phyloP scores from a whole-genome alignment of 1,140 invertebrate species.

The Lordiphosa stackelbergi region DNA sequence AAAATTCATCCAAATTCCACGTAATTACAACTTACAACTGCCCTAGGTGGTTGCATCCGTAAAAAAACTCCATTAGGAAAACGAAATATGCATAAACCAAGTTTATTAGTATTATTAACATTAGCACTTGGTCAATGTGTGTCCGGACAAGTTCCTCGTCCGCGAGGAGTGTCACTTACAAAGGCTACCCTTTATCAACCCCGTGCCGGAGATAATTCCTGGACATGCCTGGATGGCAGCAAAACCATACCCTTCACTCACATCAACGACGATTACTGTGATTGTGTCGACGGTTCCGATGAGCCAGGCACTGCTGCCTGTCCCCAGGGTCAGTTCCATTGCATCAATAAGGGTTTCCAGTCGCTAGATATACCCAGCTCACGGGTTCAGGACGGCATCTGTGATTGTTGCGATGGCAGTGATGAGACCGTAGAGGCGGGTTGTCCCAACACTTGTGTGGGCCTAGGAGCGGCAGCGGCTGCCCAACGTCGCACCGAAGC shows the following conservation, averaged over 20 bases:
- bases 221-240: conserved; percentile 93
- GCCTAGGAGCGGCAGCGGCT: conserved; percentile 88
- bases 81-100: conserved; percentile 4
- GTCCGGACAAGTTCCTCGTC: conserved; percentile 78
- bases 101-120: conserved; percentile 29
- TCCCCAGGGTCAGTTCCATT: conserved; percentile 91
- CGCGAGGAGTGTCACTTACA: conserved; percentile 81
- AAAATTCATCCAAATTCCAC: conserved; percentile 45
- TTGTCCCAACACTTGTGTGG: conserved; percentile 89
- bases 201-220: conserved; percentile 81
- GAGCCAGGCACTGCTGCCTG: conserved; percentile 98
- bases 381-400: conserved; percentile 97
- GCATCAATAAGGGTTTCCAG: conserved; percentile 92
- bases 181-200: conserved; percentile 82
- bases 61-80: conserved; percentile 10
- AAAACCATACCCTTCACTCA: conserved; percentile 82
- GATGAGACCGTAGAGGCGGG: conserved; percentile 88
- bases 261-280: conserved; percentile 98
- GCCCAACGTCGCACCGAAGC: conserved; percentile 85
- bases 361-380: conserved; percentile 90
- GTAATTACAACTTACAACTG: no score
- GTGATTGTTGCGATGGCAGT: conserved; percentile 98
- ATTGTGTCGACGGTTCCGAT: conserved; percentile 96
- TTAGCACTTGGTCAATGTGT: conserved; percentile 9
- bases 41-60: no score